phyloP scores from a whole-genome alignment of 2,888 invertebrate species.

The Drosophila vallismaia region DNA sequence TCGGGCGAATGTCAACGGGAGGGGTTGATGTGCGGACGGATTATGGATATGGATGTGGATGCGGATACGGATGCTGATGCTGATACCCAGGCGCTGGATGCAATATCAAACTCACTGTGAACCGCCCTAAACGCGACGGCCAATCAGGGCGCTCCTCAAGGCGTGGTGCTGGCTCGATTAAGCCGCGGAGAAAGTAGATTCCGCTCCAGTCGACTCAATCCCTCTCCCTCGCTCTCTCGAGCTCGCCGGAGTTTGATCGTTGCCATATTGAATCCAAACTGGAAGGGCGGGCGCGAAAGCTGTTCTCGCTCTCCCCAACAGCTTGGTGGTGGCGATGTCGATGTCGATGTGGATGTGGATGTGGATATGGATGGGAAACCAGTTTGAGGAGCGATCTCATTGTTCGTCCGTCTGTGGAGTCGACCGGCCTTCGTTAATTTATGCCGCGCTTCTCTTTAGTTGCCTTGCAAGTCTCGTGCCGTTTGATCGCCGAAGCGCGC shows the following conservation, averaged over 20 bases:
- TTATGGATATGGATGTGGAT: constrained; percentile 50
- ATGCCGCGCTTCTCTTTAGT: constrained; percentile 81
- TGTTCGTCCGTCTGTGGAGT: constrained; percentile 50
- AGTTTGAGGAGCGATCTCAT: constrained; percentile 75
- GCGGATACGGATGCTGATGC: constrained; percentile 32
- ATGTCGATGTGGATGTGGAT: constrained; percentile 17
- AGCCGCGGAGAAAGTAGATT: constrained; percentile 43
- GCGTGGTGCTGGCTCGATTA: constrained; percentile 66
- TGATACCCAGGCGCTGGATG: constrained; percentile 10
- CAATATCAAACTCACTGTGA: constrained; percentile 68
- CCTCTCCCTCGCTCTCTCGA: constrained; percentile 22
- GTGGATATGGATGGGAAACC: constrained; percentile 57
- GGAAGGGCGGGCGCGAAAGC: constrained; percentile 69
- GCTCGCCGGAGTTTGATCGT: constrained; percentile 73
- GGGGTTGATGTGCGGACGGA: constrained; percentile 25
- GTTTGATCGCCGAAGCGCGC: constrained; percentile 79
- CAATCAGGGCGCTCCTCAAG: constrained; percentile 64
- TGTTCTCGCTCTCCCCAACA: constrained; percentile 48
- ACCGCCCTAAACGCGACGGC: constrained; percentile 59
- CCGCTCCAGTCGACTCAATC: constrained; percentile 14
- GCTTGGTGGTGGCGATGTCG: constrained; percentile 33
- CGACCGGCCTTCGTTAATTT: constrained; percentile 81
- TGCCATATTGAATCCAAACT: constrained; percentile 73
- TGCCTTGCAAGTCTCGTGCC: constrained; percentile 82
- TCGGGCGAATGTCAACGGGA: constrained; percentile 12